Conservation (phyloP, 2,113 vertebrate genomes). For the Corythaeola cristata region DNA sequence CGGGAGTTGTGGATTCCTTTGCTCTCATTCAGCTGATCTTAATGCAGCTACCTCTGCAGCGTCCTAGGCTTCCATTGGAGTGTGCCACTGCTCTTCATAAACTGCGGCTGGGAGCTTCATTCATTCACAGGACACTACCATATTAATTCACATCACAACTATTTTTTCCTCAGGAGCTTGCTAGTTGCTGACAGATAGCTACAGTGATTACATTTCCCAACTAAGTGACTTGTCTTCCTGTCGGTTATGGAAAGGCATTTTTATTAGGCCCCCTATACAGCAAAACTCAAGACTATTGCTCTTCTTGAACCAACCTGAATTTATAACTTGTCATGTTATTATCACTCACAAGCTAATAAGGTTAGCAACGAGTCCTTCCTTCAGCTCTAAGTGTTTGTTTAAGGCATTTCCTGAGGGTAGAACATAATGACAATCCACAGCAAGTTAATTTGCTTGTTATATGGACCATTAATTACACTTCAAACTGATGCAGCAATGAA, state of each 20-base stretch:
- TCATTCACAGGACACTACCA: background rate
- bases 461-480: background rate
- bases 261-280: background rate
- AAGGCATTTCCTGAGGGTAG: background rate
- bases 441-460: conserved; percentile 10
- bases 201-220: background rate
- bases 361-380: background rate
- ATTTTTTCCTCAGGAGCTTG: background rate
- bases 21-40: background rate
- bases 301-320: background rate
- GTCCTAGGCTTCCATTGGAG: background rate
- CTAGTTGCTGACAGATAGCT: background rate
- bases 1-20: background rate
- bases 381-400: background rate
- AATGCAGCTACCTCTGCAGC: background rate
- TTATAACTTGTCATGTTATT: background rate
- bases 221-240: background rate
- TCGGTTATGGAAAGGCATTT: background rate
- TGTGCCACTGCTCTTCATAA: background rate
- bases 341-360: background rate
- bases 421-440: background rate
- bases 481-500: background rate
- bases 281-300: background rate
- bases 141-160: background rate
- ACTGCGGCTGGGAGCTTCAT: background rate